A percentile compares a stretch with the other conserved stretches of the same genome.
Conservation (phyloP, 2,113 vertebrate species). For the Asarcornis scutulata region DNA sequence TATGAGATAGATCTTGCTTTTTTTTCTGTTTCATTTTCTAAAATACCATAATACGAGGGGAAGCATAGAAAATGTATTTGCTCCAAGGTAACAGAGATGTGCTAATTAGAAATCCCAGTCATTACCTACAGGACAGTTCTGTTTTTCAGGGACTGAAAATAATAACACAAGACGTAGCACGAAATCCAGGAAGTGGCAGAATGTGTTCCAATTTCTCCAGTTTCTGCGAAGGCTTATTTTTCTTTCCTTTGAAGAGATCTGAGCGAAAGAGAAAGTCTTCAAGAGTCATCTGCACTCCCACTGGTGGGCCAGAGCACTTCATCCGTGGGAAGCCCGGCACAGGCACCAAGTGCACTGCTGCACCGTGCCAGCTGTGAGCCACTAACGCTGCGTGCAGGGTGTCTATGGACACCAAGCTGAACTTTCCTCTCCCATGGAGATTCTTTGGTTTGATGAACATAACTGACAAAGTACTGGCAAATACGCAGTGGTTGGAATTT, state of each 20-base stretch:
- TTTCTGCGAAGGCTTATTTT: neutral
- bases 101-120: neutral
- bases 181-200: neutral
- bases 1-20: neutral
- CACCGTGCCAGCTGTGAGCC: neutral
- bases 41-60: neutral
- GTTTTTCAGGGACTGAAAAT: neutral
- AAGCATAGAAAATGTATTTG: neutral
- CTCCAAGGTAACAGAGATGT: neutral
- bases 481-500: neutral
- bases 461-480: neutral
- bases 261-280: neutral
- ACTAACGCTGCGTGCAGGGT: accelerated
- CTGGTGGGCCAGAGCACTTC: accelerated
- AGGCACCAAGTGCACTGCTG: neutral
- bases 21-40: neutral
- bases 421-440: accelerated
- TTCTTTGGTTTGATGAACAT: neutral
- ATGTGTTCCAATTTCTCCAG: neutral
- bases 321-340: accelerated
- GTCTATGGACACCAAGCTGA: accelerated
- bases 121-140: neutral
- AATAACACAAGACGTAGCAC: neutral
- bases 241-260: neutral
- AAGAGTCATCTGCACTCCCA: neutral